Percentiles rank a stretch among this genome's conserved stretches.
These are phyloP conservation scores for Percopsis transmontana DNA, from an alignment of 2,113 vertebrate species.

Conservation along the genomic window DNA sequence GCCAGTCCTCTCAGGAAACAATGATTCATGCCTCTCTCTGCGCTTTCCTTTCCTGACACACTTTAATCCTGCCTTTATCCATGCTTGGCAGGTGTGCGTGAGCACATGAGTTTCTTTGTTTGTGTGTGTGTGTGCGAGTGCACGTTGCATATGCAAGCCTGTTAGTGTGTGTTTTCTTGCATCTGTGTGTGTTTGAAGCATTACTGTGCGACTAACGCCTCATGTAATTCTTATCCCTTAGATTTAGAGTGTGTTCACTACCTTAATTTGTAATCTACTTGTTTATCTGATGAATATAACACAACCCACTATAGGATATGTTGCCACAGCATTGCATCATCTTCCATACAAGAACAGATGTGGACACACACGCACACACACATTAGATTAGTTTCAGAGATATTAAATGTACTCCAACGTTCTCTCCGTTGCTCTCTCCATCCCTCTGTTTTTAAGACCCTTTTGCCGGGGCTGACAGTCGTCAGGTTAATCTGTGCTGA, in stretches of 20 bases:
- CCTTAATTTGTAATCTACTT: slow-evolving; percentile 22
- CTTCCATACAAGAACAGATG: slow-evolving; percentile 8
- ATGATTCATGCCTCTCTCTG: slow-evolving; percentile 61
- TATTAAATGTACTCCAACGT: slow-evolving; percentile 68
- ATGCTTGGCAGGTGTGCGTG: slow-evolving; percentile 56
- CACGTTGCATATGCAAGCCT: slow-evolving; percentile 31
- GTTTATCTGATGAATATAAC: slow-evolving; percentile 45
- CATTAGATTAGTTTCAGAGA: slow-evolving; percentile 62
- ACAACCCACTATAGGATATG: slow-evolving; percentile 19
- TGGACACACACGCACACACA: slow-evolving; percentile 12
- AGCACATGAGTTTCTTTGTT: background rate
- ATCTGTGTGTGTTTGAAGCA: no score
- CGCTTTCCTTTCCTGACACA: slow-evolving; percentile 60
- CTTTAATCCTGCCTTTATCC: slow-evolving; percentile 69
- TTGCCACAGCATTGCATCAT: slow-evolving; percentile 47
- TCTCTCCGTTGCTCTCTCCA: slow-evolving; percentile 54
- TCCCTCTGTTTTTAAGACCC: slow-evolving; percentile 55
- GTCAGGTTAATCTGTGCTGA: slow-evolving; percentile 76
- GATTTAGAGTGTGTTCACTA: slow-evolving; percentile 2
- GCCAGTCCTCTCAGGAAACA: slow-evolving; percentile 60
- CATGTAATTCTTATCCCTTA: no score
- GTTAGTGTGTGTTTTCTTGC: no score
- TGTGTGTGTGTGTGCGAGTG: slow-evolving; percentile 11
- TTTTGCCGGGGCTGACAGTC: slow-evolving; percentile 62
- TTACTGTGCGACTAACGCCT: no score